Evolutionary conservation across 2,113 vertebrate species (phyloP).

Genomic region (Sula dactylatra): DNA sequence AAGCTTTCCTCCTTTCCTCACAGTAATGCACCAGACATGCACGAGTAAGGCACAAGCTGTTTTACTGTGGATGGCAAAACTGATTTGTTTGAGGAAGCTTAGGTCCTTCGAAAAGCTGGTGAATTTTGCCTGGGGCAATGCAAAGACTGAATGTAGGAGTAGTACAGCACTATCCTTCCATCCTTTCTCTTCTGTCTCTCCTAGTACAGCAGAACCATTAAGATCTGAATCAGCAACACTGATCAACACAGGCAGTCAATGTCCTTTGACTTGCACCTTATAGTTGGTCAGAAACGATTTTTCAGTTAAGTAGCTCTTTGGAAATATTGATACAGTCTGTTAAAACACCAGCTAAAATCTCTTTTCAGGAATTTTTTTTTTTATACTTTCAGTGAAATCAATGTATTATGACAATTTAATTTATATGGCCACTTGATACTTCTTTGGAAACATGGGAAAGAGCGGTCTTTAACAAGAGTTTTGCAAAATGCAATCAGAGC

Average conservation of each 20-base stretch:
- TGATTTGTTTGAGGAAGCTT: not conserved
- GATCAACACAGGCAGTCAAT: fast-evolving
- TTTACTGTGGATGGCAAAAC: not conserved
- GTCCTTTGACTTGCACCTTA: not conserved
- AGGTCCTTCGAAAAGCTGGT: not conserved
- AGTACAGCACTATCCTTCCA: not conserved
- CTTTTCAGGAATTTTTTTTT: not conserved
- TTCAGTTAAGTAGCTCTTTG: not conserved
- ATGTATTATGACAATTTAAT: not conserved
- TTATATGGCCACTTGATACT: not conserved
- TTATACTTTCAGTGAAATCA: not conserved
- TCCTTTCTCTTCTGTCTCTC: not conserved
- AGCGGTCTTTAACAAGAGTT: not conserved
- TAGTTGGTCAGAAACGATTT: not conserved
- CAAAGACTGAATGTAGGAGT: not conserved
- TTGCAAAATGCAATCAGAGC: not conserved
- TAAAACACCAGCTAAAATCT: not conserved
- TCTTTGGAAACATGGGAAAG: not conserved
- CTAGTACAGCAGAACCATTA: not conserved
- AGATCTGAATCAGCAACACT: not conserved
- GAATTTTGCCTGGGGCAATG: not conserved
- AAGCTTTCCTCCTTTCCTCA: not conserved
- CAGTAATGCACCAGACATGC: not conserved
- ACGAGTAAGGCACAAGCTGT: not conserved
- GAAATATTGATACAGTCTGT: not conserved